These are phyloP conservation scores for Anoplolepis gracilipes DNA, from an alignment of 1,140 invertebrate species.

Conservation along the genomic window DNA sequence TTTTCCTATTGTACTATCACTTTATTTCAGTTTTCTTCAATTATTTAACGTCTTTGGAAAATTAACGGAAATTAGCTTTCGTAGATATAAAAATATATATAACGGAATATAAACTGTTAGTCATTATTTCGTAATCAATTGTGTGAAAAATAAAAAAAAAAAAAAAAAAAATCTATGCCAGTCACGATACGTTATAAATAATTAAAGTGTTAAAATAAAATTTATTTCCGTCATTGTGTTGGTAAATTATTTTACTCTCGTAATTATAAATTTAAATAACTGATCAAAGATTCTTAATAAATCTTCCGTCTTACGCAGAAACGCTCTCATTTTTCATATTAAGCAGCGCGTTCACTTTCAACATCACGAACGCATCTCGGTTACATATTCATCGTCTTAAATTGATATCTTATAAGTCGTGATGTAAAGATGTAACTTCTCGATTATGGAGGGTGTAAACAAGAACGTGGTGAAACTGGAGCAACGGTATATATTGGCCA, in stretches of 20 bases:
- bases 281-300: slow-evolving; percentile 1
- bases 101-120: neutral
- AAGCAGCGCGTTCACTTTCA: slow-evolving; percentile 1
- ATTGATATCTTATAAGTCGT: slow-evolving; percentile 55
- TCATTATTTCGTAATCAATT: neutral
- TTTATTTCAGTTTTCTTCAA: neutral
- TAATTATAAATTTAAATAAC: neutral
- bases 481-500: neutral
- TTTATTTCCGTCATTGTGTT: neutral
- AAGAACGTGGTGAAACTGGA: neutral
- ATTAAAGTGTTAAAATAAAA: neutral
- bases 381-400: slow-evolving; percentile 59
- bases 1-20: neutral
- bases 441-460: slow-evolving; percentile 33
- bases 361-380: neutral
- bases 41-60: neutral
- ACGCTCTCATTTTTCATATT: neutral
- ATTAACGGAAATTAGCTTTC: neutral
- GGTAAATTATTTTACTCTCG: neutral
- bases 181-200: neutral
- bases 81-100: neutral
- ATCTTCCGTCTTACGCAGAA: neutral
- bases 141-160: slow-evolving; percentile 1
- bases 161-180: neutral
- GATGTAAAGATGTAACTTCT: slow-evolving; percentile 54